phyloP scores from a whole-genome alignment of 2,888 invertebrate species.

The Clistopyga incitator region DNA sequence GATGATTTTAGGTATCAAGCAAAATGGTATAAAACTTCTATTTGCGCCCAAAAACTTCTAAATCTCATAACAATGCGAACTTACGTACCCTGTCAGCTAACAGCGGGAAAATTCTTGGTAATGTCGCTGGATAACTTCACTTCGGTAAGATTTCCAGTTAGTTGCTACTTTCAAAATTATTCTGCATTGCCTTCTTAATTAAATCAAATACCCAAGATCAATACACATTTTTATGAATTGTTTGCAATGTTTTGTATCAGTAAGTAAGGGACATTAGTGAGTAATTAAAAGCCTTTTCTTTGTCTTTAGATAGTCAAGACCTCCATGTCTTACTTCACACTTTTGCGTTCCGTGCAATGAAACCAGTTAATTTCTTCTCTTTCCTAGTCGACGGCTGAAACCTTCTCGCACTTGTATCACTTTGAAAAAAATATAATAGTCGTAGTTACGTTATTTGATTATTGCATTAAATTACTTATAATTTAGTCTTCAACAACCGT shows the following conservation, averaged over 20 bases:
- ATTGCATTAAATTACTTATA: too few relatives aligned
- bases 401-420: background rate
- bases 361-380: background rate
- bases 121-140: conserved; percentile 58
- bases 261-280: too few relatives aligned
- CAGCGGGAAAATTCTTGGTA: conserved; percentile 51
- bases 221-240: too few relatives aligned
- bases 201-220: too few relatives aligned
- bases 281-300: too few relatives aligned
- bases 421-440: background rate
- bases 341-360: conserved; percentile 21
- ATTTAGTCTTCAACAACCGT: too few relatives aligned
- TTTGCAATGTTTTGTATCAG: too few relatives aligned
- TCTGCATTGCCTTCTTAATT: too few relatives aligned
- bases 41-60: conserved; percentile 51
- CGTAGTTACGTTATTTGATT: background rate
- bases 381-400: background rate
- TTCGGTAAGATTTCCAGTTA: conserved; percentile 29
- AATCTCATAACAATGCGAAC: conserved; percentile 46
- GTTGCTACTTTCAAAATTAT: background rate
- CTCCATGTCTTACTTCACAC: conserved; percentile 32
- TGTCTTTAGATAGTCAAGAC: conserved; percentile 1
- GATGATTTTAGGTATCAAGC: conserved; percentile 37
- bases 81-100: conserved; percentile 53
- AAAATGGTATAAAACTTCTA: conserved; percentile 52